These are phyloP conservation scores for Morpho deidamia DNA, from an alignment of 2,888 invertebrate genomes.

Conservation along the genomic window DNA sequence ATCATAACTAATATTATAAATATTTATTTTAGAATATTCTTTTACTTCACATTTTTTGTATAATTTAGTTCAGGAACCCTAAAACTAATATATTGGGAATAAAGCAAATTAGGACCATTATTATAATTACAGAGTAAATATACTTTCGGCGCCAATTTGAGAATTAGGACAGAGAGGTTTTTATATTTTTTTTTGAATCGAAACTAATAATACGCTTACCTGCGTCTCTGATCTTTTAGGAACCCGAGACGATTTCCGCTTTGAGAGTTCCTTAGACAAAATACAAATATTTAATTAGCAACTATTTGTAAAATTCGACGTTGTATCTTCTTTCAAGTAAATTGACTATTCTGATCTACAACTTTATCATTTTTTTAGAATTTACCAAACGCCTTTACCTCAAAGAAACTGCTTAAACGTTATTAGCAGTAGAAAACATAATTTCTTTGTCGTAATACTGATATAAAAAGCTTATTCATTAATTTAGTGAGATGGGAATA, in stretches of 20 bases:
- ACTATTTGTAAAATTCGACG: slow-evolving; percentile 9
- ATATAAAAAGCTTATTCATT: too few species aligned
- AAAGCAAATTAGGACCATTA: slow-evolving; percentile 63
- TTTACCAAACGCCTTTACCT: too few species aligned
- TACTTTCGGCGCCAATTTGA: slow-evolving; percentile 40
- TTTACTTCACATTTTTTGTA: neutral
- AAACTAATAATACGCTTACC: slow-evolving; percentile 25
- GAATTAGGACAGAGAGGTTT: slow-evolving; percentile 33
- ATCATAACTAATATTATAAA: too few species aligned
- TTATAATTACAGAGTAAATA: slow-evolving; percentile 70
- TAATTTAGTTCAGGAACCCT: neutral
- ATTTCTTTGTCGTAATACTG: too few species aligned
- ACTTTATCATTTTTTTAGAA: neutral
- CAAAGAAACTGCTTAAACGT: too few species aligned
- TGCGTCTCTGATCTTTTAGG: slow-evolving; percentile 14
- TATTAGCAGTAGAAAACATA: too few species aligned
- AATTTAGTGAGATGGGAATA: too few species aligned
- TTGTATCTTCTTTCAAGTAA: neutral
- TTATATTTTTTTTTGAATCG: slow-evolving; percentile 24
- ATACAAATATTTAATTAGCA: slow-evolving; percentile 20
- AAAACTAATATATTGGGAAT: slow-evolving; percentile 46
- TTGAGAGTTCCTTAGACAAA: slow-evolving; percentile 7
- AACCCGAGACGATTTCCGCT: slow-evolving; percentile 21
- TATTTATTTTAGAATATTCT: neutral
- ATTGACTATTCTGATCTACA: neutral